Evolutionary conservation across 2,113 vertebrate species (phyloP).

Genomic region (Gavia stellata): DNA sequence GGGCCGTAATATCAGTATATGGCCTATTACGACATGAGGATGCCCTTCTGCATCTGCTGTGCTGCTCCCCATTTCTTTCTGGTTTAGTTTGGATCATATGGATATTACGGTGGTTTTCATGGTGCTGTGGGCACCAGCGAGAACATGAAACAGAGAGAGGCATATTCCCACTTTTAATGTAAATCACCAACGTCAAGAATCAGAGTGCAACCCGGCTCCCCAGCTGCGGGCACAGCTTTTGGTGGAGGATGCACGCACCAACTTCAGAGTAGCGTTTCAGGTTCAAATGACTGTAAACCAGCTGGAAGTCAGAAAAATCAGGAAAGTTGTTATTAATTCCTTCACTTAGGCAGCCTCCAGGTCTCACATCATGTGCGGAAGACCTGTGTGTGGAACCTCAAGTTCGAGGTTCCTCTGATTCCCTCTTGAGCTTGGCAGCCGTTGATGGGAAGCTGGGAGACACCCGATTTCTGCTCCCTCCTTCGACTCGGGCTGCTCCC

Average conservation of each 20-base stretch:
- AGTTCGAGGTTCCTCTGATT: neutral
- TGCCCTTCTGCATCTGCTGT: neutral
- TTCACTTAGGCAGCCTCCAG: neutral
- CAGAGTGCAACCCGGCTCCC: neutral
- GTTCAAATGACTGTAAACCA: neutral
- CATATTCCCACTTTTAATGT: neutral
- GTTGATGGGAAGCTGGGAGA: neutral
- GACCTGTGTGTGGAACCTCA: neutral
- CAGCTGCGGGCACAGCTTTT: neutral
- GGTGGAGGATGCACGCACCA: neutral
- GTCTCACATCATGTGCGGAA: neutral
- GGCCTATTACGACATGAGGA: fast-evolving
- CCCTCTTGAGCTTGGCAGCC: neutral
- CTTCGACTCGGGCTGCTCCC: neutral
- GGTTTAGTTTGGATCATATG: neutral
- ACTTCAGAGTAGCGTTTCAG: neutral
- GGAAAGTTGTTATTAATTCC: neutral
- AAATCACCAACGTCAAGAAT: neutral
- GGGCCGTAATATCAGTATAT: fast-evolving
- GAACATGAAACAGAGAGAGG: neutral
- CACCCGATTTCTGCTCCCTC: neutral
- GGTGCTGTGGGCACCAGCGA: neutral
- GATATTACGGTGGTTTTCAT: neutral
- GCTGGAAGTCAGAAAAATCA: neutral
- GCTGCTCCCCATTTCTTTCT: neutral